These are phyloP conservation scores for Sebastes steindachneri DNA, from an alignment of 2,797 vertebrate species.

Conservation along the genomic window DNA sequence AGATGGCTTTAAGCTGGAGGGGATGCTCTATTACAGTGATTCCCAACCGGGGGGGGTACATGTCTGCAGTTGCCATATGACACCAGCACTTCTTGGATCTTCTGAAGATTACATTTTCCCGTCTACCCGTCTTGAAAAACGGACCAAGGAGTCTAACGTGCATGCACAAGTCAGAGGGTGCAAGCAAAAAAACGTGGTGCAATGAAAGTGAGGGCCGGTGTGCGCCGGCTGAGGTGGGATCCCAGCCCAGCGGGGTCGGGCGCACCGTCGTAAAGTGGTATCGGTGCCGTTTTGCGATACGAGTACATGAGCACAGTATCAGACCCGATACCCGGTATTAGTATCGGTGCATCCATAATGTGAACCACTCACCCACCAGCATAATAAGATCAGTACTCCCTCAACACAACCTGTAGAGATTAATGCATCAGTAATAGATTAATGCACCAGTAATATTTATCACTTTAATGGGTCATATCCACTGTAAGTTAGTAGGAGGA, in stretches of 20 bases:
- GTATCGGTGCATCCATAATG: not conserved
- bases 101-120: not conserved
- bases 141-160: too few species aligned
- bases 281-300: too few species aligned
- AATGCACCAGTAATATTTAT: conserved; percentile 7
- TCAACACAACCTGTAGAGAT: not conserved
- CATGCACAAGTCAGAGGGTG: too few species aligned
- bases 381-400: not conserved
- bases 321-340: too few species aligned
- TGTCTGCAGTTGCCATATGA: not conserved
- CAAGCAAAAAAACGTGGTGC: too few species aligned
- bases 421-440: not conserved
- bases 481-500: conserved; percentile 7
- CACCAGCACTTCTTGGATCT: not conserved
- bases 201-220: too few species aligned
- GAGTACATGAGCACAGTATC: too few species aligned
- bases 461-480: conserved; percentile 29
- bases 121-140: too few species aligned
- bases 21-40: not conserved
- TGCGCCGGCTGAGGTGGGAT: too few species aligned
- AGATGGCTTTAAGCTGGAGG: not conserved
- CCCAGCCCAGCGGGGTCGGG: too few species aligned
- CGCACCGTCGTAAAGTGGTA: too few species aligned
- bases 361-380: not conserved
- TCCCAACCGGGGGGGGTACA: not conserved